Base-by-base conservation (phyloP, 2,113 vertebrate species). In the Sorex fumeus region DNA sequence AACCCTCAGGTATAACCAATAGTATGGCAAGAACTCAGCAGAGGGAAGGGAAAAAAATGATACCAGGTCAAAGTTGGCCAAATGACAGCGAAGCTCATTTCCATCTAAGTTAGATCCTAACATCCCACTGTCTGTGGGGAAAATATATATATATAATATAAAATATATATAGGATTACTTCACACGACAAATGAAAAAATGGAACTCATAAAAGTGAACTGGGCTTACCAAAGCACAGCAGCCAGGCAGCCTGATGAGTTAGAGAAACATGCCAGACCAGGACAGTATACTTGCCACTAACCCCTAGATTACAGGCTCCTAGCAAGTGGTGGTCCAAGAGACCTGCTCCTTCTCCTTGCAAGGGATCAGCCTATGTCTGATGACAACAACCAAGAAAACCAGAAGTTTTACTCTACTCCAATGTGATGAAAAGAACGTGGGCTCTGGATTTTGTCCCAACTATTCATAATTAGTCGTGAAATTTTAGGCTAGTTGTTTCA, bases 11-110 rank as follows among this genome's bases (percentile, higher is more conserved):
- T 62, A 87, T 11, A 82, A 28, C 45, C 50, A 91, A 82, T 30
- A 71, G 9, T 84, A 72, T 77, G 28, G 15, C 64, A 94, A 91
- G 34, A 92, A 62, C 30, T 85, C 34, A 72, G 69, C 36, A 92
- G 27, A 67, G 19, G 21, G 36, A 6, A 91, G 15, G 15, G 34
- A 40, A 90, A 32, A 87, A 32, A 90, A 23, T 60, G 45, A 62
- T 32, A 84, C 30, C 36, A 18, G 47, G 6, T 77, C 93, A 71
- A 84, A 93, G 75, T 71, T 84, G 64, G 43, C 67, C 30, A 53
- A 88, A 27, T 13, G 3, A 40, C 84, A 90, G 57, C 45, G 75
- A 93, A 92, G 76, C 18, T 92, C 60, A 91, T 76, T 93, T 92
- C 32, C 70, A 84, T 82, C 36, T 77, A 87, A n/a, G 93, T 64